Evolutionary conservation across 2,113 vertebrate species (phyloP), one percentile per base, ranked within the genome.

Genomic region (Rhegmatorhina hoffmannsi): DNA sequence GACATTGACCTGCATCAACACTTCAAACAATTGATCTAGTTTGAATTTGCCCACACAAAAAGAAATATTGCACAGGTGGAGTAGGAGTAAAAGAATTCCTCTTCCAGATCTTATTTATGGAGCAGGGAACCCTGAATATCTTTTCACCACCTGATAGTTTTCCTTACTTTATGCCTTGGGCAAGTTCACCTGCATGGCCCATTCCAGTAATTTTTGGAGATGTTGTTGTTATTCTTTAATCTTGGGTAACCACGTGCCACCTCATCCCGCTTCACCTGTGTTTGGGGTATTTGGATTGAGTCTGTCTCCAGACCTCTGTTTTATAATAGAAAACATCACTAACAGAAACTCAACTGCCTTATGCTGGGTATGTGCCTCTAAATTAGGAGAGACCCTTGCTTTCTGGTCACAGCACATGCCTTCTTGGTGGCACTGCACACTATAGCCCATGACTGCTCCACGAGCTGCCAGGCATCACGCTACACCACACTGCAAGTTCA

Each of bases 321-420:
- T 66, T 31, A 5, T 11, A 53, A 17, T 2, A 44, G 36, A 40
- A 88, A 50, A n/a, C 15, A 21, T 36, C 23, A 2, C 21, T 34
- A n/a, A 33, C 24, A 81, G n/a, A 56, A 59, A 11, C 6, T 62
- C 38, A 11, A 4, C 31, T 13, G 29, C 56, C 19, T 69, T 40
- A 6, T 16, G 7, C 55, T 82, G 55, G 34, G 33, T 2, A 0
- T 2, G 2, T 60, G 34, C 31, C 25, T 68, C 46, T 15, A 3
- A 7, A 7, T 29, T 33, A 64, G 46, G 15, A 28, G 24, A 83
- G 19, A 43, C 17, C 18, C 29, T 31, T 49, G 52, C 40, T 19
- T 55, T 33, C 40, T 16, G 18, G 38, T 20, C 33, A 6, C 23
- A 56, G 66, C 46, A 10, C 31, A 12, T 17, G 18, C 7, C 58